Evolutionary conservation across 2,888 invertebrate species (phyloP), one percentile per base, ranked within the genome.

Genomic region (Dasysyrphus tricinctus): DNA sequence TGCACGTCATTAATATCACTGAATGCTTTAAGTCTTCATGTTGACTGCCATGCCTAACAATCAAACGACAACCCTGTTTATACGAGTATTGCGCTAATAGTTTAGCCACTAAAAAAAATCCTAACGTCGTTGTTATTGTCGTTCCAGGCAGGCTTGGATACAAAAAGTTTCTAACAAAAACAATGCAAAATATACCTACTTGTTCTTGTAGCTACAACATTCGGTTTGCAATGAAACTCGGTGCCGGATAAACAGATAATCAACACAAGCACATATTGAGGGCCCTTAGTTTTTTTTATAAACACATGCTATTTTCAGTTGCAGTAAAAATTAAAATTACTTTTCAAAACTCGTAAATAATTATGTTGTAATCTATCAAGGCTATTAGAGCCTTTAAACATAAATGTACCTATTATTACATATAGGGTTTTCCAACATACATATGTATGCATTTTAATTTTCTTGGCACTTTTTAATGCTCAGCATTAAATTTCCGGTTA

Each of bases 41-140:
- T 78, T 73, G 49, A 65, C 70, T 79, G 61, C 69, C 49, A 84
- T 84, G 80, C 83, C 80, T 57, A 83, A 83, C 74, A 79, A 80
- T 44, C 56, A 70, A 74, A 79, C 56, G 37, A 78, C 57, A 79
- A 69, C 69, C 47, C 69, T 73, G 65, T 77, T 72, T 39, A 24
- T 54, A 6, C 29, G 8, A 49, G 59, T 32, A 42, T 34, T 77
- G 77, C 81, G 39, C 56, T 56, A 77, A 72, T 77, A 63, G 72
- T 65, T 39, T 65, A 8, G 11, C 32, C 42, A 69, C n/a, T 42
- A 29, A 54, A 61, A 61, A 73, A 65, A 78, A 61, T 32, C 51
- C 14, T 47, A 79, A 34, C 54, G 29, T 54, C 14, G 61, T 63
- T 54, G 61, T 59, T 65, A 65, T 73, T 54, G 47, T 65, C 16